Conservation (phyloP, 2,888 invertebrate species). For the Netelia melanura region DNA sequence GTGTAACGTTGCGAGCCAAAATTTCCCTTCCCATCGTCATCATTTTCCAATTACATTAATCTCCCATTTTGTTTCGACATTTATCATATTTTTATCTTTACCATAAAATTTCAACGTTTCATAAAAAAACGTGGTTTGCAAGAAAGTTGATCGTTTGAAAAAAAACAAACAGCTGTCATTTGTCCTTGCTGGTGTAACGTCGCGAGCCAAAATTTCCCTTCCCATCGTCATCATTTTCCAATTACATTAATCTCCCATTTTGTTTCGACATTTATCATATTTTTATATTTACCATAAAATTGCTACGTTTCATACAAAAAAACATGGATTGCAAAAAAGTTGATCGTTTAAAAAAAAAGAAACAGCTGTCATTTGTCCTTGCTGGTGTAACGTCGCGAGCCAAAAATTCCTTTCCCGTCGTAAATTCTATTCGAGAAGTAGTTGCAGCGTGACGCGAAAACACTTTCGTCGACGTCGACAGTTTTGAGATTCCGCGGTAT, state of each 20-base stretch:
- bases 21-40: slow-evolving; percentile 15
- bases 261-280: too few relatives aligned
- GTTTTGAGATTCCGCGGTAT: slow-evolving; percentile 25
- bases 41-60: too few relatives aligned
- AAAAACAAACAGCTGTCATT: neutral
- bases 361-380: neutral
- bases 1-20: slow-evolving; percentile 8
- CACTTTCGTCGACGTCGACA: slow-evolving; percentile 10
- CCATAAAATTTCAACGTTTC: too few relatives aligned
- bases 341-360: neutral
- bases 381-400: neutral
- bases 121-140: too few relatives aligned
- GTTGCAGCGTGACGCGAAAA: slow-evolving; percentile 29
- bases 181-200: neutral
- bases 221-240: neutral
- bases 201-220: slow-evolving; percentile 39
- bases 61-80: too few relatives aligned
- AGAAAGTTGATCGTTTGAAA: neutral
- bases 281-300: too few relatives aligned
- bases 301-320: too few relatives aligned
- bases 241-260: too few relatives aligned
- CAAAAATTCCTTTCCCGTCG: slow-evolving; percentile 50
- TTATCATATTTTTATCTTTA: too few relatives aligned
- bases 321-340: too few relatives aligned
- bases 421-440: slow-evolving; percentile 50